These are phyloP conservation scores for Chaetogeoica ovagalla DNA, from an alignment of 2,888 invertebrate genomes.

Conservation along the genomic window DNA sequence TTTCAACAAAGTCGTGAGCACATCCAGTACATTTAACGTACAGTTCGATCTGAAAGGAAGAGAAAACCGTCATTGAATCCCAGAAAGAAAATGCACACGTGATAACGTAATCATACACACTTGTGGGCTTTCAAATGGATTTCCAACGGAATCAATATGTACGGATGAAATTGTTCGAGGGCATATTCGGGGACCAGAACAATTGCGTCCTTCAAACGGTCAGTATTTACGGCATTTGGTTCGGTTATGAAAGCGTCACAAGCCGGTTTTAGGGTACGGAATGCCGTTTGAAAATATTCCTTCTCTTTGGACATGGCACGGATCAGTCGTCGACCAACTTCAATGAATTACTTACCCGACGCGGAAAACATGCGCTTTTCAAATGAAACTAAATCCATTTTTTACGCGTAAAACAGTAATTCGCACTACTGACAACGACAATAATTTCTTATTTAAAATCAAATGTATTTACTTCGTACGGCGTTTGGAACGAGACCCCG, in stretches of 20 bases:
- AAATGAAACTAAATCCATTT: no score
- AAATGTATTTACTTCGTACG: no score
- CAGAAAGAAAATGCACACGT: not conserved
- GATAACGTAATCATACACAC: constrained; percentile 16
- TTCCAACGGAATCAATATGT: constrained; percentile 64
- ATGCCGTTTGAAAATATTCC: constrained; percentile 2
- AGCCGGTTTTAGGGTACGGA: constrained; percentile 36
- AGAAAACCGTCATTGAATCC: not conserved
- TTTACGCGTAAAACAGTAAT: no score
- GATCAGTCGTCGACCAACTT: not conserved
- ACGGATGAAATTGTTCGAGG: constrained; percentile 63
- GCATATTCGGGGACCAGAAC: not conserved
- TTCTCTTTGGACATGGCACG: not conserved
- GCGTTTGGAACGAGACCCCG: no score
- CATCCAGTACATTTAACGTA: constrained; percentile 17
- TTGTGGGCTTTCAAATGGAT: constrained; percentile 57
- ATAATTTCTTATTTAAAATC: no score
- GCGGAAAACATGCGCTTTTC: no score
- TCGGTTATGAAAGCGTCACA: constrained; percentile 51
- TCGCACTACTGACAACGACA: no score
- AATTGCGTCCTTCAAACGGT: constrained; percentile 1
- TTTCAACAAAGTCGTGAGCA: constrained; percentile 15
- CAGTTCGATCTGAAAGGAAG: constrained; percentile 3
- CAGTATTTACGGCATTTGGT: constrained; percentile 27
- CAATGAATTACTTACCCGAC: no score